Percentiles rank a stretch among this genome's conserved stretches.
Evolutionary conservation across 2,888 invertebrate species (phyloP).

Genomic region (Ditula angustiorana): DNA sequence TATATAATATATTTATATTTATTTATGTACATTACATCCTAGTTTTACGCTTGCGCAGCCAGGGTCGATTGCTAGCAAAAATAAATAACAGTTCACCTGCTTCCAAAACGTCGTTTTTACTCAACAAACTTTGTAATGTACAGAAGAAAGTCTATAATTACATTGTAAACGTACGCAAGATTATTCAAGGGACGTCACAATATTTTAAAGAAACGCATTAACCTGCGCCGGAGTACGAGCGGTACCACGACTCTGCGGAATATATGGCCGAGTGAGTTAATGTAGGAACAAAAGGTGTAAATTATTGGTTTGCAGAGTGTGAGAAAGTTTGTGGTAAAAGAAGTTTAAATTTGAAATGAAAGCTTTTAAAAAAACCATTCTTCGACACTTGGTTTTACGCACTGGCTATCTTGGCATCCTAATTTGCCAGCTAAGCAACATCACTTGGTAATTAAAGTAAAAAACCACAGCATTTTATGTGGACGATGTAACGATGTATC

Average conservation of each 20-base stretch:
- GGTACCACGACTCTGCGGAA: slow-evolving; percentile 8
- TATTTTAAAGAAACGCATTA: slow-evolving; percentile 78
- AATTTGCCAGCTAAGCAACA: too few species aligned
- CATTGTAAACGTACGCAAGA: slow-evolving; percentile 58
- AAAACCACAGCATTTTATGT: too few species aligned
- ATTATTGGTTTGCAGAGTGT: slow-evolving; percentile 20
- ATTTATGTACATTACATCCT: too few species aligned
- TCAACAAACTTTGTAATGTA: background rate
- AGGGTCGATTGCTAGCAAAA: too few species aligned
- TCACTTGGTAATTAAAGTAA: too few species aligned
- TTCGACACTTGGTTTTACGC: too few species aligned
- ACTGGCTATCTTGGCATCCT: too few species aligned
- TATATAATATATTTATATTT: too few species aligned
- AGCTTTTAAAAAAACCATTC: too few species aligned
- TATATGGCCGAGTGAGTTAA: slow-evolving; percentile 18
- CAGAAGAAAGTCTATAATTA: slow-evolving; percentile 10
- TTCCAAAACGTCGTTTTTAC: background rate
- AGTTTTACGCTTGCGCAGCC: too few species aligned
- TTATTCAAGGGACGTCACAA: slow-evolving; percentile 77
- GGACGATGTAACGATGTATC: too few species aligned
- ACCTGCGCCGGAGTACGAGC: slow-evolving; percentile 57
- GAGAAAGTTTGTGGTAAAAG: slow-evolving; percentile 26
- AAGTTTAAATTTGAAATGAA: slow-evolving; percentile 20
- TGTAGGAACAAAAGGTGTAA: slow-evolving; percentile 30
- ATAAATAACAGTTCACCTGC: too few species aligned